phyloP scores from a whole-genome alignment of 92 coral and sea anemone genomes.

The Actinernus sp. region DNA sequence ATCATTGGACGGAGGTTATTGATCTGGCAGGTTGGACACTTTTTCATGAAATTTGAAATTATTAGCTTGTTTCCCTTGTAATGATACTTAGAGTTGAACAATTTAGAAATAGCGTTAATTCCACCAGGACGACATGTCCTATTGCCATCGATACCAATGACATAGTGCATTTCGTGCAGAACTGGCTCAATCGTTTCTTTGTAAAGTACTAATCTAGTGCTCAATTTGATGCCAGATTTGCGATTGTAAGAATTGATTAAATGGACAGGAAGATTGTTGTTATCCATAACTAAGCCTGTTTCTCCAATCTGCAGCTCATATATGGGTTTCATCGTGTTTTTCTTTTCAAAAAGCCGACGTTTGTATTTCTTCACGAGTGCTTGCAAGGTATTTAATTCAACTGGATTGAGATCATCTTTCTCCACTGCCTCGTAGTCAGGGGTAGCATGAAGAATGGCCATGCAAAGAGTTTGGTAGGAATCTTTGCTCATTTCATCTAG shows the following conservation, averaged over 20 bases:
- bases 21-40: conserved; percentile 7
- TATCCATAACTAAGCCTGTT: background rate
- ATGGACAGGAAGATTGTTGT: background rate
- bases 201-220: background rate
- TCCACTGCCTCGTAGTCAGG: no score
- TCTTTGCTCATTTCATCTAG: no score
- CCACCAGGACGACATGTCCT: conserved; percentile 26
- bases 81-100: conserved; percentile 1
- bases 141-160: background rate
- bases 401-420: background rate
- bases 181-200: background rate
- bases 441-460: no score
- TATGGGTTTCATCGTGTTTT: background rate
- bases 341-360: background rate
- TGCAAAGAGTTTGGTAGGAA: no score
- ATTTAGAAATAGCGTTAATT: conserved; percentile 2
- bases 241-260: background rate
- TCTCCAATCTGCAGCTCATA: background rate
- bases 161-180: background rate
- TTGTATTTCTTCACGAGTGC: background rate
- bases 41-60: background rate
- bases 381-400: background rate
- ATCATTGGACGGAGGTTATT: conserved; percentile 23
- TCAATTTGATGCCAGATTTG: background rate
- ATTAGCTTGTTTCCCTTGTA: conserved; percentile 1